Conservation (phyloP, 1,140 invertebrate species). For the Vanessa atalanta region DNA sequence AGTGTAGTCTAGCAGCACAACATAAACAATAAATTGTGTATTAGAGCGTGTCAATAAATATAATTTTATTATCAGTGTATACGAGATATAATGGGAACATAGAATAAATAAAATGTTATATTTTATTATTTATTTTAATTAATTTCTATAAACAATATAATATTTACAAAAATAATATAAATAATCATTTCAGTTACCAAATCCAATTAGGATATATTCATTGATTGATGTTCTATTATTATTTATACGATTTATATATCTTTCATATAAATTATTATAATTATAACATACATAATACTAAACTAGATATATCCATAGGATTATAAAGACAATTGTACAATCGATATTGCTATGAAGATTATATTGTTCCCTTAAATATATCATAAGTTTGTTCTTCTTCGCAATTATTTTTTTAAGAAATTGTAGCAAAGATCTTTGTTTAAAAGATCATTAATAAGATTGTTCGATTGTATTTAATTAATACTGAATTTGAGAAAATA, state of each 20-base stretch:
- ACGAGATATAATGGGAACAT: too few relatives aligned
- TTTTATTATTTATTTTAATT: background rate
- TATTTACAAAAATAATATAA: conserved; percentile 15
- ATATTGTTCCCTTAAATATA: background rate
- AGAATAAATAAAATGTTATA: too few relatives aligned
- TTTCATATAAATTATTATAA: conserved; percentile 6
- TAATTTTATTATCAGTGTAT: too few relatives aligned
- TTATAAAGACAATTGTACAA: background rate
- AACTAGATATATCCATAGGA: conserved; percentile 2
- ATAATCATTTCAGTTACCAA: conserved; percentile 6
- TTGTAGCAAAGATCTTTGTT: background rate
- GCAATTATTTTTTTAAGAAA: background rate
- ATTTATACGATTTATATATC: background rate
- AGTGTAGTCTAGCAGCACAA: too few relatives aligned
- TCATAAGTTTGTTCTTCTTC: background rate
- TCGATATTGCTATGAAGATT: background rate
- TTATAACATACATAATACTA: background rate
- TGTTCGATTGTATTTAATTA: background rate
- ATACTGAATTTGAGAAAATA: conserved; percentile 7
- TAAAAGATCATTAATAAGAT: too few relatives aligned
- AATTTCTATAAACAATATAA: background rate
- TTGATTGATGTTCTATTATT: background rate
- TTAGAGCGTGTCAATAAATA: too few relatives aligned
- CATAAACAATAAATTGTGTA: too few relatives aligned
- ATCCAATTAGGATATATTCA: background rate